Evolutionary conservation across 2,888 invertebrate genomes (phyloP), one percentile per base, ranked within the genome.

Genomic region (Branchellion lobata): DNA sequence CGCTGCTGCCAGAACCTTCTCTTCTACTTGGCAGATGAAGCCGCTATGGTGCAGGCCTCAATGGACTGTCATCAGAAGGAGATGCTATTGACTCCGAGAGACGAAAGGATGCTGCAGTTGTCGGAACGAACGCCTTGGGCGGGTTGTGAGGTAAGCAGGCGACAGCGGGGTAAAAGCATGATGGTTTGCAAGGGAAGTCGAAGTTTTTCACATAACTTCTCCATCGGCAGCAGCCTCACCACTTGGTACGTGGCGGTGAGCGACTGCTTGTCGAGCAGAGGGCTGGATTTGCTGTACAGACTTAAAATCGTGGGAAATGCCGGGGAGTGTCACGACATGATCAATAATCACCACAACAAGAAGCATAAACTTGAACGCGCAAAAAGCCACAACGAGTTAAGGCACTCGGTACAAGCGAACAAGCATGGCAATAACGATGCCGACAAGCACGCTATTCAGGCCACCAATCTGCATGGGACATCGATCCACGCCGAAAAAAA

Each of bases 11-110:
- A 80, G 69, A 83, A 82, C 47, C 73, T 83, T 47, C 79, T 83
- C 0, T 83, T 83, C 74, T 83, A 83, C 61, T 34, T 78, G 24
- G 81, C 82, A 47, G 82, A 82, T 57, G 82, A 83, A 78, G 47
- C 81, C 24, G 73, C 80, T 36, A 71, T 81, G 74, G 72, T 83
- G 33, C 78, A 79, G 29, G 65, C 80, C 5, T 80, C 79, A 21
- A 82, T 83, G 82, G 81, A 82, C 80, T 83, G 83, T 78, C 82
- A 81, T 80, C 82, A 82, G 74, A 80, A 81, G 53, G 83, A 82
- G 72, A 77, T 72, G 33, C 73, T 82, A 18, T 77, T 83, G 69
- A 57, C 53, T n/a, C 80, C 81, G 1, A 81, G 82, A 34, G 79
- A 82, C 51, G 82, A 82, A 57, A 82, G 82, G 74, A 80, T 82